phyloP scores from a whole-genome alignment of 2,888 invertebrate genomes.

The Zaprionus bogoriensis region DNA sequence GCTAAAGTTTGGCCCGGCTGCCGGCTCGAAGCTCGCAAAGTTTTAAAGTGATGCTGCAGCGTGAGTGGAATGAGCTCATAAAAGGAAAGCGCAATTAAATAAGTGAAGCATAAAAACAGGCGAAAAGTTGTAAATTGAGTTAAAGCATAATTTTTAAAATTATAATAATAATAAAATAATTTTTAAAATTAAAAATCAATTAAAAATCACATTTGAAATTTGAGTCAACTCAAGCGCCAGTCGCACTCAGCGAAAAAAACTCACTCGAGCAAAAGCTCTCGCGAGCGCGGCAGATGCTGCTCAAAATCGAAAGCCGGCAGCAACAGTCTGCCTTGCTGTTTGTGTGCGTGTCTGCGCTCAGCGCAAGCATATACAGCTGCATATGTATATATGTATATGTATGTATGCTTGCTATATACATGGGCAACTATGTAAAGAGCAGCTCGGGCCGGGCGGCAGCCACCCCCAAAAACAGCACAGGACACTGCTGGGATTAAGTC shows the following conservation, averaged over 20 bases:
- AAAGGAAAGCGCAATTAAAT: background rate
- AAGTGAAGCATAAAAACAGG: too few species aligned
- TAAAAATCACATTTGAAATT: too few species aligned
- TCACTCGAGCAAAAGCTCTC: slow-evolving; percentile 56
- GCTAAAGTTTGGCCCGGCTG: slow-evolving; percentile 26
- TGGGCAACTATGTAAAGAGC: slow-evolving; percentile 67
- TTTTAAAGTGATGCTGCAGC: background rate
- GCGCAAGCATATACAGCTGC: background rate
- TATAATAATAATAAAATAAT: too few species aligned
- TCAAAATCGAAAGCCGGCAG: slow-evolving; percentile 71
- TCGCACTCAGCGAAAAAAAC: slow-evolving; percentile 6
- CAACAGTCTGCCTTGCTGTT: slow-evolving; percentile 63
- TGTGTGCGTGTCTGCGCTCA: slow-evolving; percentile 6
- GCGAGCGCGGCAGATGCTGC: background rate
- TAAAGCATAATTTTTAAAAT: too few species aligned
- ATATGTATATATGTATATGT: background rate
- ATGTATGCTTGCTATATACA: slow-evolving; percentile 37
- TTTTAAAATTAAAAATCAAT: too few species aligned
- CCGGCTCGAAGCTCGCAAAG: too few species aligned
- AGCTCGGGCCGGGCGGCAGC: slow-evolving; percentile 53
- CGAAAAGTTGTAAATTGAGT: too few species aligned
- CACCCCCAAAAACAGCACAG: slow-evolving; percentile 65
- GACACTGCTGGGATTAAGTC: slow-evolving; percentile 73
- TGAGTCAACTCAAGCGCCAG: background rate
- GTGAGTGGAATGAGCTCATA: background rate